Evolutionary conservation across 2,888 invertebrate genomes (phyloP), one percentile per base, ranked within the genome.

Genomic region (Harpalus rubripes): DNA sequence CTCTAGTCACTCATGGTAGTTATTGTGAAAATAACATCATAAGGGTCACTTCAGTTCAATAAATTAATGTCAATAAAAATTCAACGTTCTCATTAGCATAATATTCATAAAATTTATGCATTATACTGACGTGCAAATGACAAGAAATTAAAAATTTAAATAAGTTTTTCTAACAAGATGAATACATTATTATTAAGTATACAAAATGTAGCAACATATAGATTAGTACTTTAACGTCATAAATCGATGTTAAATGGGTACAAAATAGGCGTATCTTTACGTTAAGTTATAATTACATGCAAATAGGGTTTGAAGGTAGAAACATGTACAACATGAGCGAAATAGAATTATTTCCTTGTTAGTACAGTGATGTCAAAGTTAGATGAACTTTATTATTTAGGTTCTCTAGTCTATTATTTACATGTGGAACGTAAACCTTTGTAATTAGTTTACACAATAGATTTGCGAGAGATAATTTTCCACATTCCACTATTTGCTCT

Each of bases 281-380:
- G n/a, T 12, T 1, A 68, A 68, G n/a, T 68, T 32, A 41, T 68
- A 32, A 68, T n/a, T 39, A 68, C n/a, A 68, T 68, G 68, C 68
- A 68, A 68, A 68, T 68, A 7, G 32, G 41, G 32, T 41, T 68
- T 15, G n/a, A 10, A 39, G 68, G 39, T 68, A 41, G 68, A 68
- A 41, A 68, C 39, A 15, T 4, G 7, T 12, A 68, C 68, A 32
- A 39, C 15, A 39, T 32, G 68, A 63, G 22, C 39, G 32, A n/a
- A 15, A 68, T 39, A n/a, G 15, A 39, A 39, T 32, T 39, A 68
- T 39, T 65, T 65, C n/a, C 26, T 65, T 26, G 65, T 65, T 22
- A 32, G 59, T 59, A 15, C 59, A 18, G 65, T 65, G n/a, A 22
- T 12, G n/a, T 65, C 26, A 65, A 65, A 65, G 65, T 65, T 65